Conservation (phyloP, 2,797 vertebrate genomes). For the Chaunax sp. region DNA sequence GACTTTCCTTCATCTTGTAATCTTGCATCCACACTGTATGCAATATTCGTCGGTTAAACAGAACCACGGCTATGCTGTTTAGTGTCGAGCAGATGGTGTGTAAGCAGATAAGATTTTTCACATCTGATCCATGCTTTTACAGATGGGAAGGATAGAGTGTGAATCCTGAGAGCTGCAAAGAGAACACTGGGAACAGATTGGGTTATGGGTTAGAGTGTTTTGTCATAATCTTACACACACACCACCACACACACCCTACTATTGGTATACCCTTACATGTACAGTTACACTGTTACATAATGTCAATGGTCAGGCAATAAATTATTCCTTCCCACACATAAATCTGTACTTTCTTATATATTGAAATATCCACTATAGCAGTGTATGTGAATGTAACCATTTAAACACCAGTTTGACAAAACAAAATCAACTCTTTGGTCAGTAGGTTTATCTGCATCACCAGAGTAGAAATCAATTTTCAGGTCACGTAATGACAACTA, state of each 20-base stretch:
- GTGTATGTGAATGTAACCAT: neutral
- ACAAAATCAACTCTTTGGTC: too few relatives aligned
- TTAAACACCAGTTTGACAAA: too few relatives aligned
- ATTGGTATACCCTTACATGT: neutral
- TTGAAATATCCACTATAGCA: neutral
- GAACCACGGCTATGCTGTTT: neutral
- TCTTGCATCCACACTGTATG: neutral
- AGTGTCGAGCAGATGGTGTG: neutral
- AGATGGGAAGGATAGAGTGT: conserved; percentile 30
- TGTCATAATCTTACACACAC: conserved; percentile 17
- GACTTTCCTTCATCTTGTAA: neutral
- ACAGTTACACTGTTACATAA: neutral
- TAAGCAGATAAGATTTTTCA: conserved; percentile 22
- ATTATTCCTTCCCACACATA: neutral
- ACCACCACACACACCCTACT: neutral
- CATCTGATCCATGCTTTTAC: conserved; percentile 54
- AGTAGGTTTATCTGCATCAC: too few relatives aligned
- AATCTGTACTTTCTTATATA: neutral
- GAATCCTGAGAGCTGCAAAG: conserved; percentile 39
- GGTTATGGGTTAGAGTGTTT: neutral
- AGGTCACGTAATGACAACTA: too few relatives aligned
- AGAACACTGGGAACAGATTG: too few relatives aligned
- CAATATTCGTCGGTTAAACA: neutral
- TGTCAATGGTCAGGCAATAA: neutral
- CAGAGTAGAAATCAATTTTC: too few relatives aligned